Conservation (phyloP, 2,797 vertebrate genomes). For the Astyanax mexicanus region DNA sequence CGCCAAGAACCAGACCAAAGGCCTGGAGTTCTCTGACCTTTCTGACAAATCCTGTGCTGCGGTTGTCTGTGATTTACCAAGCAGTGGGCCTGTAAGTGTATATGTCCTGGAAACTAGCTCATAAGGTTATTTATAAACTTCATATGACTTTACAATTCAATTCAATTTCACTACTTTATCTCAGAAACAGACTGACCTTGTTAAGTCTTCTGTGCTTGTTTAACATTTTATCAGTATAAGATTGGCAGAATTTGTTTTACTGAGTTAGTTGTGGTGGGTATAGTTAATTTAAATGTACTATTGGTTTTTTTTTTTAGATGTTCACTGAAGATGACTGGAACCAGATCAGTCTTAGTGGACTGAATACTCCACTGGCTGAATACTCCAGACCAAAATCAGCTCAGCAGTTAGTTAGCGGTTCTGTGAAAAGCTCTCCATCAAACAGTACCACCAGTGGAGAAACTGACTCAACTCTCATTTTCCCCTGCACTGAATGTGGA, state of each 20-base stretch:
- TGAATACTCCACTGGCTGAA: slow-evolving; percentile 66
- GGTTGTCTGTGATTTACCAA: slow-evolving; percentile 84
- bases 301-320: slow-evolving; percentile 75
- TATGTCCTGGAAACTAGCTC: slow-evolving; percentile 8
- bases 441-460: slow-evolving; percentile 86
- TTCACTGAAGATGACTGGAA: slow-evolving; percentile 82
- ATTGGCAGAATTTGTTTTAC: background rate
- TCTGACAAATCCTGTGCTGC: slow-evolving; percentile 64
- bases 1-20: slow-evolving; percentile 74
- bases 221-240: too few relatives aligned
- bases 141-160: slow-evolving; percentile 25
- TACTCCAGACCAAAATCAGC: slow-evolving; percentile 74
- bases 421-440: slow-evolving; percentile 84
- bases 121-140: slow-evolving; percentile 23
- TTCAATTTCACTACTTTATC: slow-evolving; percentile 52
- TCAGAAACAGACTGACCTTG: slow-evolving; percentile 50
- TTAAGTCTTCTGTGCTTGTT: too few relatives aligned
- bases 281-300: slow-evolving; percentile 8
- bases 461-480: slow-evolving; percentile 81
- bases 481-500: slow-evolving; percentile 89
- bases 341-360: slow-evolving; percentile 76
- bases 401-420: slow-evolving; percentile 72
- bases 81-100: slow-evolving; percentile 81
- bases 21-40: slow-evolving; percentile 71
- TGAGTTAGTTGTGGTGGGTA: background rate